Evolutionary conservation across 2,797 vertebrate genomes (phyloP).

Genomic region (Thaleichthys pacificus): DNA sequence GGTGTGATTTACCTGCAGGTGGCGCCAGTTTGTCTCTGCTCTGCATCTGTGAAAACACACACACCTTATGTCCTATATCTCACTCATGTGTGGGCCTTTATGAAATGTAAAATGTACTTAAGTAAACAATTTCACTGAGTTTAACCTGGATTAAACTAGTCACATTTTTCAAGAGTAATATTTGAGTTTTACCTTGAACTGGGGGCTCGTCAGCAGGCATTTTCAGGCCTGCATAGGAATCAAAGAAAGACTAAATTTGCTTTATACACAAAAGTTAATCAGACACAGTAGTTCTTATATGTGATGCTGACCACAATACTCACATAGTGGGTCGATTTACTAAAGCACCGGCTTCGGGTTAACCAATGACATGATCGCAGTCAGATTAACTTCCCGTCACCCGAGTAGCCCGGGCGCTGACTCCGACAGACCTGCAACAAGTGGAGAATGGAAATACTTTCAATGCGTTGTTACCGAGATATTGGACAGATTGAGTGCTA

Average conservation of each 20-base stretch:
- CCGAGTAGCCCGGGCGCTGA: slow-evolving; percentile 29
- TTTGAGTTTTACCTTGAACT: slow-evolving; percentile 67
- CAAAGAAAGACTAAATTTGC: background rate
- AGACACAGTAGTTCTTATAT: background rate
- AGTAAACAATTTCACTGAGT: too few species aligned
- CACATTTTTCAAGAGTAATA: too few species aligned
- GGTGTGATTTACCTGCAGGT: slow-evolving; percentile 65
- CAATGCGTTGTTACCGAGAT: too few species aligned
- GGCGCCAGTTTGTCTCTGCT: slow-evolving; percentile 53
- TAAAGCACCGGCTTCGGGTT: slow-evolving; percentile 36
- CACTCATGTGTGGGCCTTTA: too few species aligned
- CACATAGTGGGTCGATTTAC: slow-evolving; percentile 40
- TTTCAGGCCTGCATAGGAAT: slow-evolving; percentile 69
- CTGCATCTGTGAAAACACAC: slow-evolving; percentile 41
- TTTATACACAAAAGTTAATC: background rate
- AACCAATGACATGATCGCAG: slow-evolving; percentile 19
- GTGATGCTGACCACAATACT: background rate
- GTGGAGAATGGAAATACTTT: background rate
- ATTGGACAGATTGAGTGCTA: too few species aligned
- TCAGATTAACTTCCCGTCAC: slow-evolving; percentile 40
- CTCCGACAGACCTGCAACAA: background rate
- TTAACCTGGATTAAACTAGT: too few species aligned
- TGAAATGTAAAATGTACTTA: too few species aligned
- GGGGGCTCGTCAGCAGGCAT: slow-evolving; percentile 72
- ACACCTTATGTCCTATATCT: background rate